Percentiles rank a stretch among this genome's conserved stretches.
Evolutionary conservation across 2,113 vertebrate species (phyloP).

Genomic region (Gulo gulo): DNA sequence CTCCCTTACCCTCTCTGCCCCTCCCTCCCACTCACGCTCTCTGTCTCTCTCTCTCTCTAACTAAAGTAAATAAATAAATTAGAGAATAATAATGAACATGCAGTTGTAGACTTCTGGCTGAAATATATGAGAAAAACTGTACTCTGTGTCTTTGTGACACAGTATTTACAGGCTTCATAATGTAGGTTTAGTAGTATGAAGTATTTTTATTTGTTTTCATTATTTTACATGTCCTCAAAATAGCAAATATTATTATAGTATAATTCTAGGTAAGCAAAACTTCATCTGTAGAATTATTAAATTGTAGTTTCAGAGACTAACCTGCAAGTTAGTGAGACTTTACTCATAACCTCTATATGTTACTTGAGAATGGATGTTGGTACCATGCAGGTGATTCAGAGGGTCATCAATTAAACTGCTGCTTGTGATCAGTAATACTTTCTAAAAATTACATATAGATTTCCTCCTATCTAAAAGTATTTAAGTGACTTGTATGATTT

Average conservation of each 20-base stretch:
- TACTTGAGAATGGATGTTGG: not conserved
- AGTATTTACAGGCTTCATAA: not conserved
- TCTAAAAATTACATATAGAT: not conserved
- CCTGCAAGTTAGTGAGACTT: not conserved
- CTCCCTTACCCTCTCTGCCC: not conserved
- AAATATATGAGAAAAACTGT: not conserved
- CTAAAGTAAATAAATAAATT: not conserved
- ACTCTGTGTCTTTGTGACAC: not conserved
- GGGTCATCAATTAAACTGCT: not conserved
- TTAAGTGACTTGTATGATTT: not conserved
- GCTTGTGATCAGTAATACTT: not conserved
- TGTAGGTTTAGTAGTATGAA: not conserved
- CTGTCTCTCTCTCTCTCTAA: not conserved
- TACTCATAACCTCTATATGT: not conserved
- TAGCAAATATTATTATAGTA: not conserved
- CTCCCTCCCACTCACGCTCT: not conserved
- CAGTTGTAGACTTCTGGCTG: not conserved
- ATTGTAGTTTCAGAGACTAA: not conserved
- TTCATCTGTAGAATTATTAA: not conserved
- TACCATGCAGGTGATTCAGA: not conserved
- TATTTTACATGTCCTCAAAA: not conserved
- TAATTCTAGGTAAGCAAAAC: not conserved
- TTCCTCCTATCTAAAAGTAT: not conserved
- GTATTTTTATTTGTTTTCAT: not conserved
- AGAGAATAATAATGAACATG: not conserved